Percentiles rank a stretch among this genome's conserved stretches.
Evolutionary conservation across 2,888 invertebrate genomes (phyloP).

Genomic region (Sussaba pulchella): DNA sequence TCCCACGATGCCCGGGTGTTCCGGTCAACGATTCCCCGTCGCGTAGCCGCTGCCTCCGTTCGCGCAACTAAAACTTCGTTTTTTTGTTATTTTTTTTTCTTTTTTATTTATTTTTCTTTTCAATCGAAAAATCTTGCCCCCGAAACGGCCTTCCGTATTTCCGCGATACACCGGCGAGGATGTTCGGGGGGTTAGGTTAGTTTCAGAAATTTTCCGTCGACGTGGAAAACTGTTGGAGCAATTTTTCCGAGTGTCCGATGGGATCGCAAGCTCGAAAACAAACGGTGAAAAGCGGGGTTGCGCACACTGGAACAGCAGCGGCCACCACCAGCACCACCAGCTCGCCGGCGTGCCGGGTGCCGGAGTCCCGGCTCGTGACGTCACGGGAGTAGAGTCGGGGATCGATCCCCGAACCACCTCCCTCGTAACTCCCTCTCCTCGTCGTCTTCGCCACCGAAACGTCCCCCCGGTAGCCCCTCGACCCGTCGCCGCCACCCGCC

Average conservation of each 20-base stretch:
- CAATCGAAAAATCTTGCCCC: no score
- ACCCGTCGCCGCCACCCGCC: constrained; percentile 67
- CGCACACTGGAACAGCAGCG: constrained; percentile 52
- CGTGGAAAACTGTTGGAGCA: no score
- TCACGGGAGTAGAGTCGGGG: constrained; percentile 82
- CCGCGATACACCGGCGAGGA: no score
- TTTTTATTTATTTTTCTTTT: no score
- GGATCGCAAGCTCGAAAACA: constrained; percentile 13
- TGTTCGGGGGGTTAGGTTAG: no score
- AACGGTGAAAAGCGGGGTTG: constrained; percentile 20
- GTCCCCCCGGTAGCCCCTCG: no score
- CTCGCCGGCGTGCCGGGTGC: constrained; percentile 73
- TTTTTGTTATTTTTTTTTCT: no score
- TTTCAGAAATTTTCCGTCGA: no score
- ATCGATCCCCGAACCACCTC: constrained; percentile 81
- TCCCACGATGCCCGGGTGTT: constrained; percentile 46
- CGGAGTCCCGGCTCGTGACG: constrained; percentile 80
- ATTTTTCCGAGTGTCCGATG: no score
- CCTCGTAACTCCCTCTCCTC: constrained; percentile 60
- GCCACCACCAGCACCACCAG: constrained; percentile 62
- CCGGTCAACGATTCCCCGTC: constrained; percentile 28
- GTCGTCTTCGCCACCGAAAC: constrained; percentile 36
- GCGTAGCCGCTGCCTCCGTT: constrained; percentile 38
- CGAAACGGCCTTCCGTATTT: no score
- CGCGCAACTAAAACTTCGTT: no score